Evolutionary conservation across 2,113 vertebrate genomes (phyloP).

Genomic region (Coptodon bakossiorum): DNA sequence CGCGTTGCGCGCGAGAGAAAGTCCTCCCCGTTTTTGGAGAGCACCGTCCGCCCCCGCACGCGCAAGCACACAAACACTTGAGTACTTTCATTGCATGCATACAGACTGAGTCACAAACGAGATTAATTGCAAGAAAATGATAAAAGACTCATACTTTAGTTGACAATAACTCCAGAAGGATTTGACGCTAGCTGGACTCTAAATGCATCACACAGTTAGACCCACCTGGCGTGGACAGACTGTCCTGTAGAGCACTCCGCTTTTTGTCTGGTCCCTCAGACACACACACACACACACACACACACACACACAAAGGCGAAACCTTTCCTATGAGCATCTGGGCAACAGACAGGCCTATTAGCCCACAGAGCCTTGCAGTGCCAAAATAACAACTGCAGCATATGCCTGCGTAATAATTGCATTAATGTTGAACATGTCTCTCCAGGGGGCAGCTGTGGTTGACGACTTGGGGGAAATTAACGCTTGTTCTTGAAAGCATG

Average conservation of each 20-base stretch:
- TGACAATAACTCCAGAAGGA: background rate
- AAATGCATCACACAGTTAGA: background rate
- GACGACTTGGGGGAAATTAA: constrained; percentile 51
- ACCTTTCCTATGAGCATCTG: constrained; percentile 63
- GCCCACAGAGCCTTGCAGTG: constrained; percentile 60
- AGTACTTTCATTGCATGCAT: background rate
- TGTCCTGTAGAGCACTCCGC: background rate
- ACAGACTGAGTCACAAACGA: background rate
- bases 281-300: background rate
- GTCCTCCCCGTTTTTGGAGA: constrained; percentile 25
- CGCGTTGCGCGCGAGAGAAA: constrained; percentile 18
- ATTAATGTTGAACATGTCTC: constrained; percentile 72
- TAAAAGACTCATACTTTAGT: background rate
- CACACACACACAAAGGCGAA: background rate
- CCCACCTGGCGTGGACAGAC: background rate
- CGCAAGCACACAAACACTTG: background rate
- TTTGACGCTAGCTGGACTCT: background rate
- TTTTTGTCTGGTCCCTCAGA: background rate
- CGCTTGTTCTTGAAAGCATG: constrained; percentile 55
- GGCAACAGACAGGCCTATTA: constrained; percentile 69
- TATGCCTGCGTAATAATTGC: constrained; percentile 73
- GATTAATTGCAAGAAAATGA: background rate
- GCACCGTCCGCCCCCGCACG: background rate
- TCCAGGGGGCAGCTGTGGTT: constrained; percentile 45
- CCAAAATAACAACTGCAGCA: constrained; percentile 70